Evolutionary conservation across 2,113 vertebrate genomes (phyloP), one percentile per base, ranked within the genome.

Genomic region (Podocnemis expansa): DNA sequence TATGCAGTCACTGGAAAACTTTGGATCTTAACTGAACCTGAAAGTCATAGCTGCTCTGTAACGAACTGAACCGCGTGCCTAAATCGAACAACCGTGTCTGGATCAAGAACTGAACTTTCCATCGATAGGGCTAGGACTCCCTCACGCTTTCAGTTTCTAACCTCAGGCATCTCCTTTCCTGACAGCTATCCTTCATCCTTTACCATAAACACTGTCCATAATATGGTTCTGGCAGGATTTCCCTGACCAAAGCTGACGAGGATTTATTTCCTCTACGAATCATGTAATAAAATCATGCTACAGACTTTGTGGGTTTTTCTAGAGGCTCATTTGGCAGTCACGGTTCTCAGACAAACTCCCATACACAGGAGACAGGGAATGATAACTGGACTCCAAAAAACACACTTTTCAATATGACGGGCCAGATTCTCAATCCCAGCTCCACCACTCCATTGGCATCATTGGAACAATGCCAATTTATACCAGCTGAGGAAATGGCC

Each of bases 21-120:
- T 54, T 45, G 25, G 19, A 73, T 86, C 67, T 54, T 0, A 0
- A 5, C 56, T 78, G 29, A 89, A 45, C 38, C 38, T 58, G 63
- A 88, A 47, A 82, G 10, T 51, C 81, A 84, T 80, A 95, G 54
- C 78, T 87, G 91, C n/a, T 45, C 85, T 88, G 82, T 89, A 79
- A 84, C 51, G 78, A 89, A 41, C 49, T 82, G 93, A 94, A 93
- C 0, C 19, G 10, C 8, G 38, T 70, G 1, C 45, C 67, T 67
- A 80, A 78, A 91, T 80, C 80, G 90, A 70, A 22, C 63, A 38
- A 38, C 19, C 63, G 22, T 22, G 34, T 38, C 43, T 43, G 43
- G 73, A 43, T 76, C 41, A 22, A 29, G 43, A 27, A 76, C 12
- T 76, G 38, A 45, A 76, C 73, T 45, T 45, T 76, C 38, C 41